Evolutionary conservation across 2,113 vertebrate species (phyloP).

Genomic region (Brienomyrus longianalis): DNA sequence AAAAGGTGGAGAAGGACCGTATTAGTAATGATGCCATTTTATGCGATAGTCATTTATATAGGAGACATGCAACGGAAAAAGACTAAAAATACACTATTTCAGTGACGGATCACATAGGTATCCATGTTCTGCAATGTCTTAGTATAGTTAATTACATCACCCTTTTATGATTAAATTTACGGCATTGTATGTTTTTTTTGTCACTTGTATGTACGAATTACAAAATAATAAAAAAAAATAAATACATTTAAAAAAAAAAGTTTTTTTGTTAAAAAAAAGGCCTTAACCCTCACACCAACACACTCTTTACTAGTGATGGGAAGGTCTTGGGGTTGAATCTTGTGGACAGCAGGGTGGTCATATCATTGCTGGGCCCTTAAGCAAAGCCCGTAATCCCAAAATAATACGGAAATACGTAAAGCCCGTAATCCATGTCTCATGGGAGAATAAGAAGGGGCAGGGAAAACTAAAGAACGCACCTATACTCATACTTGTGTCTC

Average conservation of each 20-base stretch:
- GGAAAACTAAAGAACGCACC: not conserved
- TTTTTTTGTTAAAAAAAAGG: too few relatives aligned
- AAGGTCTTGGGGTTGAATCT: too few relatives aligned
- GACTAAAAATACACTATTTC: not conserved
- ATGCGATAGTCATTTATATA: not conserved
- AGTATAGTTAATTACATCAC: not conserved
- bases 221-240: not conserved
- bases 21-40: not conserved
- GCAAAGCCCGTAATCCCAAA: too few relatives aligned
- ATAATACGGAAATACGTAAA: too few relatives aligned
- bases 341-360: too few relatives aligned
- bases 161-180: not conserved
- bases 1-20: slow-evolving; percentile 7
- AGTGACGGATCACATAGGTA: not conserved
- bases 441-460: too few relatives aligned
- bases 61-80: too few relatives aligned
- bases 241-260: too few relatives aligned
- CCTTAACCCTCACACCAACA: not conserved
- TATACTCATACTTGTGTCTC: not conserved
- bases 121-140: not conserved
- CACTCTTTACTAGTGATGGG: too few relatives aligned
- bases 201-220: not conserved
- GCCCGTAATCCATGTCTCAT: too few relatives aligned
- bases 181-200: not conserved
- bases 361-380: too few relatives aligned